A percentile compares a stretch with the other conserved stretches of the same genome.
Conservation (phyloP, 1,140 invertebrate species). For the Procambarus virginalis region DNA sequence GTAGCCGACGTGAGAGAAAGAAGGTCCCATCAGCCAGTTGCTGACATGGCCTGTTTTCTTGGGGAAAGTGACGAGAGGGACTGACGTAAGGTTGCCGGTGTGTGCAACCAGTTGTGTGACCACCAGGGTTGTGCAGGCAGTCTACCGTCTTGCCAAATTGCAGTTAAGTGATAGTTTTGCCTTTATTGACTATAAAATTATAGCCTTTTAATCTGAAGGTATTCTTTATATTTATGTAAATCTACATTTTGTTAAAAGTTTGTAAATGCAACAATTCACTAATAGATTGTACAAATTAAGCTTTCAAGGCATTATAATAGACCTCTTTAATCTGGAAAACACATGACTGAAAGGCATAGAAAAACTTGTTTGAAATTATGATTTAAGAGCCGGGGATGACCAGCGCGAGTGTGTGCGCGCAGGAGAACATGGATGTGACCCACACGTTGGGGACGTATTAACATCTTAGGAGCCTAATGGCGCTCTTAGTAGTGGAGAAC, state of each 20-base stretch:
- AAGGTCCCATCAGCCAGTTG: not conserved
- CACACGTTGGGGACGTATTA: not conserved
- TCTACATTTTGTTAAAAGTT: not conserved
- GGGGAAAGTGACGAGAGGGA: not conserved
- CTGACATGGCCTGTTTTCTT: constrained; percentile 22
- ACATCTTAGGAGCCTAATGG: not conserved
- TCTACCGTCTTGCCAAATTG: not conserved
- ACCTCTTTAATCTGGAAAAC: not conserved
- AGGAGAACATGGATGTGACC: not conserved
- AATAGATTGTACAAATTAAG: too few relatives aligned
- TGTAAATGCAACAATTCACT: not conserved
- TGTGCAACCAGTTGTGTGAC: not conserved
- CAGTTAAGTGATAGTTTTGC: constrained; percentile 26
- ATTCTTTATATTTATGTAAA: constrained; percentile 20
- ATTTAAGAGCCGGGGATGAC: constrained; percentile 19
- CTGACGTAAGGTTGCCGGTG: not conserved
- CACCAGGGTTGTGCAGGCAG: constrained; percentile 8
- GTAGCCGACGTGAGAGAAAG: not conserved
- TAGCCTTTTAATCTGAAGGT: not conserved
- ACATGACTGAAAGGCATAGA: not conserved
- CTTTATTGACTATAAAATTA: constrained; percentile 51
- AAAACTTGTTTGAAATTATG: constrained; percentile 29
- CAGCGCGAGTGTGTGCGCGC: not conserved
- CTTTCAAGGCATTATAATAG: not conserved
- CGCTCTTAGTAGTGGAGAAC: too few relatives aligned